Evolutionary conservation across 2,797 vertebrate genomes (phyloP), one percentile per base, ranked within the genome.

Genomic region (Lindbergichthys nudifrons): DNA sequence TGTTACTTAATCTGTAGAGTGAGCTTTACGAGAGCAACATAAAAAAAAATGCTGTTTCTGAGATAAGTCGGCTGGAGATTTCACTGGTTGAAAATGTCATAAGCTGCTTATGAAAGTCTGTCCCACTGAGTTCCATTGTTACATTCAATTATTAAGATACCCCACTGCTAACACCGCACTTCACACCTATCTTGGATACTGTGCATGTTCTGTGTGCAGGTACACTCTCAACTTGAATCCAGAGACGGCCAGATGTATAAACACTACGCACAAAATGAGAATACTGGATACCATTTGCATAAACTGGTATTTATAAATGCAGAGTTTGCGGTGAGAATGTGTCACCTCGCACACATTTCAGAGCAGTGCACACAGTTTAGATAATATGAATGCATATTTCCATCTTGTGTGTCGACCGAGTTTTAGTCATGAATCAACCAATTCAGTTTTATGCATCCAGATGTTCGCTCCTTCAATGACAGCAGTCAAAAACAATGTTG

Each of bases 91-190:
- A 23, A 3, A 23, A 3, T 23, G 23, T 23, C 23, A 19, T 26
- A 39, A 16, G 14, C 30, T 23, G 9, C 59, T 19, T 50, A 43
- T 26, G 6, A 39, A 62, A 47, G 42, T 23, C 50, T 39, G 50
- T 64, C 51, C 19, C 8, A n/a, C 9, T 26, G 51, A 57, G 43
- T 19, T 48, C 32, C 60, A n/a, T 42, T 7, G 16, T 43, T 30
- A 32, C 51, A 3, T 45, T 54, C 62, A n/a, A 26, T 10, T 10
- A 41, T 54, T 36, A 48, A 69, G 56, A 32, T 23, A 62, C 62
- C 11, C 26, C 41, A 13, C 10, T 12, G 48, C 41, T 61, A 39
- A 8, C 32, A 16, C 16, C 48, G 3, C 32, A 16, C 16, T 41
- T 45, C 48, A 52, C 58, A 46, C n/a, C 47, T 61, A 21, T 21